These are phyloP conservation scores for Crocodylus rhombifer DNA, from an alignment of 2,797 vertebrate genomes.

Conservation along the genomic window DNA sequence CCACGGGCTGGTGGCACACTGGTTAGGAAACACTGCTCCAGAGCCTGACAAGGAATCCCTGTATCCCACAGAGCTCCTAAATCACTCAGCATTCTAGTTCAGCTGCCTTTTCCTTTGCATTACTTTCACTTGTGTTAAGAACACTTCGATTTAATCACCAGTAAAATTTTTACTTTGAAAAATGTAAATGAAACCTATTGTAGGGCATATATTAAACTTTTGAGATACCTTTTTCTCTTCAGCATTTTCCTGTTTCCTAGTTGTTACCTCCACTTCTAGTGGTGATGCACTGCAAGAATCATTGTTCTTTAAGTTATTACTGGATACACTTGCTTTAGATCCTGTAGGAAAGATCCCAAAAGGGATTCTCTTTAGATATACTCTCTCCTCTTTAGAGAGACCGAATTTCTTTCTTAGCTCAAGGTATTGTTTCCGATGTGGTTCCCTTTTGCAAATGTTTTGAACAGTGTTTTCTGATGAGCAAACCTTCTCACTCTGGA, in stretches of 20 bases:
- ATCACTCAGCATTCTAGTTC: neutral
- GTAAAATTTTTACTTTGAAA: neutral
- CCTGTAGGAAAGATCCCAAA: neutral
- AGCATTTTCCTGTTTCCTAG: conserved; percentile 29
- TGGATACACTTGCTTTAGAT: conserved; percentile 42
- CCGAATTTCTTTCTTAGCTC: conserved; percentile 79
- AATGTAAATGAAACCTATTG: neutral
- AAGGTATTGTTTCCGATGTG: conserved; percentile 63
- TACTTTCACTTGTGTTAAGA: neutral
- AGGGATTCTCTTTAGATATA: conserved; percentile 78
- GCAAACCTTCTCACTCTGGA: conserved; percentile 72
- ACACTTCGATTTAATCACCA: neutral
- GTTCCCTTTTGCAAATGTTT: conserved; percentile 46
- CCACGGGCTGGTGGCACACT: no score
- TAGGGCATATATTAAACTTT: neutral
- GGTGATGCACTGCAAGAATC: conserved; percentile 36
- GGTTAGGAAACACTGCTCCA: no score
- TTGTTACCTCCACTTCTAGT: neutral
- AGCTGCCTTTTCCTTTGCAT: neutral
- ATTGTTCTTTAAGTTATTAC: conserved; percentile 41
- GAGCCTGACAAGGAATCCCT: no score
- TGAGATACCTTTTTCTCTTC: conserved; percentile 76
- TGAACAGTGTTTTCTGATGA: conserved; percentile 39
- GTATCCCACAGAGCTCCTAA: neutral
- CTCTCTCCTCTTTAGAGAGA: conserved; percentile 79